Conservation (phyloP, 2,888 invertebrate genomes). For the Troglohyphantes excavatus region DNA sequence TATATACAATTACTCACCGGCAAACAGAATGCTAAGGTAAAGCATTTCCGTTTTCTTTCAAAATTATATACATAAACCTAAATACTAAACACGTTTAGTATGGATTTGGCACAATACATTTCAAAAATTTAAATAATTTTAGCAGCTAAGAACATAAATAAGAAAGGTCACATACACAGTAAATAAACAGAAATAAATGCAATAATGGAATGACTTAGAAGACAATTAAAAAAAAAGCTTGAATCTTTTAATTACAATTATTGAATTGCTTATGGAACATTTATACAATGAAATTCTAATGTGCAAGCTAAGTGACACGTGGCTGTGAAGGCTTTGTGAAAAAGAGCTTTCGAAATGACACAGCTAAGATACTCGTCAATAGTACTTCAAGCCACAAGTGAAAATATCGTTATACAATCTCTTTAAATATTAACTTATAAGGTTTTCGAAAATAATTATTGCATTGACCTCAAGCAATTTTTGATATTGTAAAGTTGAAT, state of each 20-base stretch:
- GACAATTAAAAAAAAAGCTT: background rate
- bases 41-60: background rate
- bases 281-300: background rate
- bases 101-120: constrained; percentile 47
- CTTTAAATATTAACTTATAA: no score
- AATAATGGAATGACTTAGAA: constrained; percentile 66
- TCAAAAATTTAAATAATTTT: constrained; percentile 6
- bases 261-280: background rate
- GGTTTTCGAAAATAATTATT: no score
- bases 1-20: constrained; percentile 42
- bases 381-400: no score
- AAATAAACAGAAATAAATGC: constrained; percentile 54
- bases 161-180: background rate
- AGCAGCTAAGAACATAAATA: constrained; percentile 1
- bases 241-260: background rate
- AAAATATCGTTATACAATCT: no score
- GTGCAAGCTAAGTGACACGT: background rate
- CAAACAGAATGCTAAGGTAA: constrained; percentile 7
- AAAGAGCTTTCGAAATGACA: background rate
- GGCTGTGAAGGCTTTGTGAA: background rate
- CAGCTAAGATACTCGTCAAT: no score
- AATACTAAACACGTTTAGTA: constrained; percentile 31
- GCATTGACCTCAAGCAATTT: no score
- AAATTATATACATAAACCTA: background rate
- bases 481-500: no score